Base-by-base conservation (phyloP, 2,888 invertebrate species). In the Bedellia somnulentella region DNA sequence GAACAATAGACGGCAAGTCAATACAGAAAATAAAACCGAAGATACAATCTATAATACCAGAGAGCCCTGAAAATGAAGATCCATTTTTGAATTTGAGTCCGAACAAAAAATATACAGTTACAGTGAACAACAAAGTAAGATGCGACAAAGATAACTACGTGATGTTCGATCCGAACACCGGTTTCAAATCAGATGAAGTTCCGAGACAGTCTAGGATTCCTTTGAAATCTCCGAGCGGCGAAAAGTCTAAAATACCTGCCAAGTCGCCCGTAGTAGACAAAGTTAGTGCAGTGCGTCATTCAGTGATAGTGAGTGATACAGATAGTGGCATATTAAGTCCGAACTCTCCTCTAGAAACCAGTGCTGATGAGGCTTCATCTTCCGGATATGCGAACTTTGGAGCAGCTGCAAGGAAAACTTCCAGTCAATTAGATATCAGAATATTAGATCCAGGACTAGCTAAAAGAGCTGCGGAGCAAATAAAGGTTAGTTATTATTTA, bases 291-390 rank as follows among this genome's bases (percentile, higher is more conserved):
- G 47, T 49, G 31, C 52, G 61, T 33, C 67, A 64, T 45, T 61
- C 62, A 18, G 64, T 64, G 27, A 73, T 61, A 43, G 64, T 79
- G 39, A 82, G 82, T 56, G 82, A 82, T 57, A 80, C 81, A 8
- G 82, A 82, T 47, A 82, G 82, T 50, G 82, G 82, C 3, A 82
- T 82, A 43, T 52, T 82, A 26, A 82, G 82, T 40, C 82, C 82
- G 1, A 80, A 79, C 41, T 82, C 82, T 14, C 82, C 82, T 1
- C 73, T 80, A 31, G 81, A 81, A 34, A 52, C 56, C 2, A 68
- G 64, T 48, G 68, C 28, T 10, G 37, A 71, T 34, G 60, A 52
- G 31, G 39, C 47, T 25, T 50, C 59, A 8, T 46, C 52, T 3
- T n/a, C n/a, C n/a, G n/a, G n/a, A n/a, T 75, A 73, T 39, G 73